Conservation (phyloP, 2,797 vertebrate genomes). For the Rhincodon typus region DNA sequence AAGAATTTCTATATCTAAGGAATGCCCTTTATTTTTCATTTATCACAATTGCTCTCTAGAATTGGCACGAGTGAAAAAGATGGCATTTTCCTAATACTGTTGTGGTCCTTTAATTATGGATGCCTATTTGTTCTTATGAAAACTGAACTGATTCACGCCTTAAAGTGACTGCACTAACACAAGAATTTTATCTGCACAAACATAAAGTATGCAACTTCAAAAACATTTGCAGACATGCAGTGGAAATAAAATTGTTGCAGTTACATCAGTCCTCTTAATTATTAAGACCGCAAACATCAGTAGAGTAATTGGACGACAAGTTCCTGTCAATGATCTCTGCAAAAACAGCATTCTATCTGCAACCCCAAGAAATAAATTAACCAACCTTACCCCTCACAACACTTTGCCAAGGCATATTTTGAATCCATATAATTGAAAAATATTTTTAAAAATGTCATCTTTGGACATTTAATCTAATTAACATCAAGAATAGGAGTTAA, state of each 20-base stretch:
- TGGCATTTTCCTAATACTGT: not conserved
- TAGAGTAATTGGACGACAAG: not conserved
- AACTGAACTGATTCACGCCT: not conserved
- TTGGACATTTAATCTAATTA: conserved; percentile 15
- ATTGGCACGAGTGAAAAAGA: not conserved
- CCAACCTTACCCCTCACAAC: not conserved
- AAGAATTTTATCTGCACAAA: not conserved
- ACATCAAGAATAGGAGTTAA: not conserved
- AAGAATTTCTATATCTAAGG: not conserved
- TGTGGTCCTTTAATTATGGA: not conserved
- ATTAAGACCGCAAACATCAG: not conserved
- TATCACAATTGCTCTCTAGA: not conserved
- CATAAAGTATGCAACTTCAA: not conserved
- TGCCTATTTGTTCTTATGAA: not conserved
- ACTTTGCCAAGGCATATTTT: not conserved
- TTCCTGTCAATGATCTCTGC: not conserved
- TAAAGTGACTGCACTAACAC: not conserved
- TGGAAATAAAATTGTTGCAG: conserved; percentile 1
- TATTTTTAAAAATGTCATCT: not conserved
- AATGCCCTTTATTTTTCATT: not conserved
- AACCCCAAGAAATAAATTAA: not conserved
- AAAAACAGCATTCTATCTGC: not conserved
- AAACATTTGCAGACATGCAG: not conserved
- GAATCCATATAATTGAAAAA: not conserved
- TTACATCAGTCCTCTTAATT: not conserved